phyloP scores from a whole-genome alignment of 2,797 vertebrate genomes.

The Morus bassanus region DNA sequence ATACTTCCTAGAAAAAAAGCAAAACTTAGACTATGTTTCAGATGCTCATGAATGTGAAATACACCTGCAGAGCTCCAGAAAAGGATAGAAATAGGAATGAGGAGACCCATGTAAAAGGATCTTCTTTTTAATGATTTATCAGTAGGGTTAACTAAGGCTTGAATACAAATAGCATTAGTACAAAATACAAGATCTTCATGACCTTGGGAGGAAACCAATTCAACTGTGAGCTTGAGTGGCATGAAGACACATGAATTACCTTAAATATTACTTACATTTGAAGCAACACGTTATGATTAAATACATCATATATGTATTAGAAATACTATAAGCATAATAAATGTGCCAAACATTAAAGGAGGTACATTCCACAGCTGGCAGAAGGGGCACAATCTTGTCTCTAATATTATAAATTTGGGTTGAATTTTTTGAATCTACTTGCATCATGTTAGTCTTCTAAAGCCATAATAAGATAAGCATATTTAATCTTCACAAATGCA shows the following conservation, averaged over 20 bases:
- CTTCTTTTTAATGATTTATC: background rate
- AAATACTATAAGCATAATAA: background rate
- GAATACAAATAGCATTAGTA: background rate
- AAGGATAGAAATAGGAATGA: background rate
- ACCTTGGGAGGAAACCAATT: background rate
- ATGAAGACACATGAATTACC: background rate
- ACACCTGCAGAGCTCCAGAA: background rate
- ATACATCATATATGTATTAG: background rate
- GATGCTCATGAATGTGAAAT: background rate
- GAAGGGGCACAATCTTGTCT: background rate
- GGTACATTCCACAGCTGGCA: background rate
- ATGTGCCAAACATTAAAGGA: background rate
- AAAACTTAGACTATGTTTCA: background rate
- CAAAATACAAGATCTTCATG: background rate
- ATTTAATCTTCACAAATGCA: background rate
- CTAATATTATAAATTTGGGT: background rate
- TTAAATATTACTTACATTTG: background rate
- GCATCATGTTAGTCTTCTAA: background rate
- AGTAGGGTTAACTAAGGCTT: background rate
- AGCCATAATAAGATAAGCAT: background rate
- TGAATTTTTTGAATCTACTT: background rate
- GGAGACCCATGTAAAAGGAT: background rate
- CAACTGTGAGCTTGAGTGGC: background rate
- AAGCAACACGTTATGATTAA: background rate
- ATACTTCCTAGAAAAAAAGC: background rate